Evolutionary conservation across 2,888 invertebrate genomes (phyloP), one percentile per base, ranked within the genome.

Genomic region (Scrobipalpa costella): DNA sequence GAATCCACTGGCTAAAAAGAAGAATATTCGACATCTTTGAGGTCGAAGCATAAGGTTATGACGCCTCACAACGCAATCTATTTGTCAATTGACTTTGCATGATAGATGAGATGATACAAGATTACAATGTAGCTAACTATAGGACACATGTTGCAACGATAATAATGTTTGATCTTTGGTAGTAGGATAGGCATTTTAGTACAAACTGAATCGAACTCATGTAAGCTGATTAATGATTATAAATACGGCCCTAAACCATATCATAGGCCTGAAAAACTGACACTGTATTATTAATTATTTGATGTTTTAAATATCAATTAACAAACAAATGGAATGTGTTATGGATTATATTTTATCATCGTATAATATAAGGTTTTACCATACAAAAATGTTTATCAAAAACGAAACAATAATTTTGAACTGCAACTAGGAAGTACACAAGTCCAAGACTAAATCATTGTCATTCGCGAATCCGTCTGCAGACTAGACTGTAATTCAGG

Each of bases 21-120:
- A 40, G 40, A 8, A 2, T 3, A 3, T 13, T 13, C 13, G 2
- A 13, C 13, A 13, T 13, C 40, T 13, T 13, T 2, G 13, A 3
- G 13, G 13, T 13, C 13, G n/a, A 11, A 40, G 3, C 3, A 13
- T 11, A n/a, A 13, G 38, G 3, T n/a, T 40, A 13, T 13, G 40
- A 40, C n/a, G 13, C 13, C 2, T 15, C 44, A 44, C 44, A 44
- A 40, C 44, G n/a, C 7, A 44, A n/a, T 15, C 44, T n/a, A 44
- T 15, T n/a, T n/a, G n/a, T 7, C 44, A 44, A 44, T 44, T 44
- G n/a, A 44, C 44, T 44, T 15, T 15, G n/a, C 44, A 15, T 44
- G 44, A 44, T 44, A 15, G 44, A 44, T 44, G 44, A 44, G 44
- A 44, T 44, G 44, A 44, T 44, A 44, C 44, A 5, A 44, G 44